Evolutionary conservation across 2,797 vertebrate species (phyloP).

Genomic region (Acropternis orthonyx): DNA sequence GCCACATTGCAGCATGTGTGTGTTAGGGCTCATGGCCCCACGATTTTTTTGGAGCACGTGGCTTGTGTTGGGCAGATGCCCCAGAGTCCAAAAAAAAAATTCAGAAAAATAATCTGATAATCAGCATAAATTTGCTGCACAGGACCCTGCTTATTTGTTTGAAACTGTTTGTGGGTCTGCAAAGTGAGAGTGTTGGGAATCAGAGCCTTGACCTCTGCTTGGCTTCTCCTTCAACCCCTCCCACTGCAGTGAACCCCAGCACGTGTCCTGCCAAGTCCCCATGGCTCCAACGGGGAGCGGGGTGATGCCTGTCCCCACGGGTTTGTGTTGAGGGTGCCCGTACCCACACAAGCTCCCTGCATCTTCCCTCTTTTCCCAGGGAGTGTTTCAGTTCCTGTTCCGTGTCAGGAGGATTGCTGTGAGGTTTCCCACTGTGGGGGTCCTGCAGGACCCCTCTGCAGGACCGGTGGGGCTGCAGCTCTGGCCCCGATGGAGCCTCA

Average conservation of each 20-base stretch:
- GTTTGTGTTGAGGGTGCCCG: background rate
- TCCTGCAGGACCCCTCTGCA: background rate
- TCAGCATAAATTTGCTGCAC: background rate
- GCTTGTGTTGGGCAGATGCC: background rate
- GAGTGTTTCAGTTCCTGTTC: background rate
- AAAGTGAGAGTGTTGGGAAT: background rate
- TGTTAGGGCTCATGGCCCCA: background rate
- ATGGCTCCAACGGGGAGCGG: background rate
- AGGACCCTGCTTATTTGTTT: background rate
- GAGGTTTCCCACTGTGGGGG: background rate
- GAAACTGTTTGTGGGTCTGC: background rate
- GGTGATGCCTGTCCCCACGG: rapidly evolving
- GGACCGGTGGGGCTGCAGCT: background rate
- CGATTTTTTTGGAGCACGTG: rapidly evolving
- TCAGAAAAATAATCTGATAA: background rate
- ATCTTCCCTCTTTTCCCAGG: background rate
- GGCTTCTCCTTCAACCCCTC: background rate
- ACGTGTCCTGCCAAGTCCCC: rapidly evolving
- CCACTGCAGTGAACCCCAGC: background rate
- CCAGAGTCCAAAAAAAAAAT: background rate
- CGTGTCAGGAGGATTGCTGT: background rate
- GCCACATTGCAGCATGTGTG: rapidly evolving
- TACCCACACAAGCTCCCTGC: background rate
- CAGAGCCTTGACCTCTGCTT: background rate
- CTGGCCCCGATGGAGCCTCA: background rate